Base-by-base conservation (phyloP, 92 coral and sea anemone genomes). In the Phenganax marumi region DNA sequence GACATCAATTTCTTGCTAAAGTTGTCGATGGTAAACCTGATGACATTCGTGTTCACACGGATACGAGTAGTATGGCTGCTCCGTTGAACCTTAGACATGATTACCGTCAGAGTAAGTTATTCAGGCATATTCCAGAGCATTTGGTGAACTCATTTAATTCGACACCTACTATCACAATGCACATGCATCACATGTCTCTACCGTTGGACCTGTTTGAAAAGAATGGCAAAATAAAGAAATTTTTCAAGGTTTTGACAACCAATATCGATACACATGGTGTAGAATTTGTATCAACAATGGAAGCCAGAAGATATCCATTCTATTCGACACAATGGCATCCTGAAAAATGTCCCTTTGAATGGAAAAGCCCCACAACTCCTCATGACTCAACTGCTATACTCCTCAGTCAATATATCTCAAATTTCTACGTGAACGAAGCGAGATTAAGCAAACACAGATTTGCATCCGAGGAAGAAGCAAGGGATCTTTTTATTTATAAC, bases 11-110 rank as follows among this genome's bases (percentile, higher is more conserved):
- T 78, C 90, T 95, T 8, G 87, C 89, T 62, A 88, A 79, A 46
- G 64, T 86, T 53, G 92, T 89, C 0, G 87, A 90, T 16, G 90
- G 80, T 56, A 1, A 33, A 1, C 92, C 92, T 22, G 82, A 77
- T 63, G 64, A 90, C 8, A 49, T 94, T 49, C 71, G 77, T 17
- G 69, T 91, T 16, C 1, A 16, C 19, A 91, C 92, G 46, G 80
- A 90, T 71, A 91, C 89, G 49, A 86, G 76, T 55, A 87, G 92
- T 72, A 85, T 86, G 70, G 88, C 92, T 76, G 61, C 90, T 68
- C 94, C 97, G 10, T 86, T 93, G 23, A 93, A 93, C 81, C 85
- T 93, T 69, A 86, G 86, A 55, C 60, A 81, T 56, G 97, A 97
- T 88, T 57, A 18, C 87, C 75, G 43, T 11, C 17, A 48, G 13